Evolutionary conservation across 2,797 vertebrate genomes (phyloP), one percentile per base, ranked within the genome.

Genomic region (Rallus crepitans): DNA sequence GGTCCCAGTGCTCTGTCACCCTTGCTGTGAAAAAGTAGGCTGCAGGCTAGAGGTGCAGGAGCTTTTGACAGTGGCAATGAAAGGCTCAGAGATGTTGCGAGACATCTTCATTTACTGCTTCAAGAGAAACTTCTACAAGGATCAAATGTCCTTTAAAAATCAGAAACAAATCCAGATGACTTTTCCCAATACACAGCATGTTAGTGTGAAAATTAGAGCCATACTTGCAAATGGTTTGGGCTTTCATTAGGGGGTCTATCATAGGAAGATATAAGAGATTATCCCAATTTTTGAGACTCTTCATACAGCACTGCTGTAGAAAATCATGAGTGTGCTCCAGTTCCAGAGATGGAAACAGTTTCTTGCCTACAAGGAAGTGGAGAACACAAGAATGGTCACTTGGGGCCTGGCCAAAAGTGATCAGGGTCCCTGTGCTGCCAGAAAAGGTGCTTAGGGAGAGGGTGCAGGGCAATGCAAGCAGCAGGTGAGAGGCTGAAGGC

Each of bases 41-140:
- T 30, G 28, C 16, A n/a, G 61, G 33, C 50, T n/a, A 63, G 78
- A 87, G 25, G 23, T 15, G 15, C 28, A 9, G 48, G 37, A 73
- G 15, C 6, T 72, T 77, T 47, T 25, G 45, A 24, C n/a, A n/a
- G 25, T n/a, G 17, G 23, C 0, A 0, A 23, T 13, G 50, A 66
- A 73, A 70, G 60, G 28, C 35, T 66, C 73, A 50, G 83, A 86
- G 60, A 0, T 57, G 56, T 90, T 60, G 50, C 59, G 77, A 33
- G 12, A 33, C 11, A 19, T 24, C 52, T 83, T 86, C 37, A 48
- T 33, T 70, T 84, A 15, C 20, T 60, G 27, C 45, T 71, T 79
- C 45, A n/a, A 64, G 28, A 80, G 47, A 83, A 76, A n/a, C 35
- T 45, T 6, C 31, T 52, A 18, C n/a, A 68, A 71, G 42, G 17